Percentiles rank a stretch among this genome's conserved stretches.
phyloP scores from a whole-genome alignment of 2,113 vertebrate genomes.

The Coreoperca whiteheadi region DNA sequence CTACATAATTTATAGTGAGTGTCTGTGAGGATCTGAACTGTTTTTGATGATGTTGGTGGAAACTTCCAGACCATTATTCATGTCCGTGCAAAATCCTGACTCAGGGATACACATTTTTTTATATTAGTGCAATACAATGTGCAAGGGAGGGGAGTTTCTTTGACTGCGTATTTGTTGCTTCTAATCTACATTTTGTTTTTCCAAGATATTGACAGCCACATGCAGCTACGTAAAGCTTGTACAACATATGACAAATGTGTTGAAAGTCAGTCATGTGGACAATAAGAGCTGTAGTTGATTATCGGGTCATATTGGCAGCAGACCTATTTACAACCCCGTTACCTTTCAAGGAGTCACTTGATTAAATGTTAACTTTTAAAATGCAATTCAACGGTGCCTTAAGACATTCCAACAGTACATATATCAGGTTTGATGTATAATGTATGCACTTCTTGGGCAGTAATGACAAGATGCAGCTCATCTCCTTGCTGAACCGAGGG shows the following conservation, averaged over 20 bases:
- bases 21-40: slow-evolving; percentile 56
- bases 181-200: slow-evolving; percentile 32
- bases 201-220: background rate
- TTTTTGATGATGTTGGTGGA: slow-evolving; percentile 61
- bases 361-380: background rate
- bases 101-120: slow-evolving; percentile 35
- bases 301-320: background rate
- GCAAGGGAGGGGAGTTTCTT: background rate
- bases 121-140: slow-evolving; percentile 32
- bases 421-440: background rate
- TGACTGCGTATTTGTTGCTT: slow-evolving; percentile 17
- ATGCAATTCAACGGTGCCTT: background rate
- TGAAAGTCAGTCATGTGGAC: background rate
- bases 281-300: slow-evolving; percentile 27
- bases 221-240: background rate
- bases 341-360: background rate
- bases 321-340: background rate
- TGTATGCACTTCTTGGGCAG: background rate
- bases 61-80: slow-evolving; percentile 60
- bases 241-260: background rate
- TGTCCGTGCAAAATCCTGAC: slow-evolving; percentile 56
- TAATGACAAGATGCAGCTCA: slow-evolving; percentile 4
- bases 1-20: slow-evolving; percentile 57
- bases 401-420: slow-evolving; percentile 1
- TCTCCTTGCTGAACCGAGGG: background rate